Evolutionary conservation across 1,140 invertebrate species (phyloP).

Genomic region (Drosophila obscura): DNA sequence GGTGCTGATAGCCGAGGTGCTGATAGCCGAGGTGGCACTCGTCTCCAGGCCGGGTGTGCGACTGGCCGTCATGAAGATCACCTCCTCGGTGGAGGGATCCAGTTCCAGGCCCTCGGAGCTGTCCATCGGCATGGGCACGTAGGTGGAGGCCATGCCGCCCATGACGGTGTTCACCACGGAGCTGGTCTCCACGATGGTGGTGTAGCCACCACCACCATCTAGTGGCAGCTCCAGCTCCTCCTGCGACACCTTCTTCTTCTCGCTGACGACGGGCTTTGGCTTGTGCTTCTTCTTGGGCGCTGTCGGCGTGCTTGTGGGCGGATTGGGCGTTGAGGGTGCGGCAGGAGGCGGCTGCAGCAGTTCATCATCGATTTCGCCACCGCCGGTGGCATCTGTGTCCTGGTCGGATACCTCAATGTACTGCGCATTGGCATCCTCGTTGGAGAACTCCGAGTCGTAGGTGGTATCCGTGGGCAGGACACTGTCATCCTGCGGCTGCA

Average conservation of each 20-base stretch:
- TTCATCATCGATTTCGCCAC: constrained; percentile 61
- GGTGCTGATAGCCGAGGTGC: background rate
- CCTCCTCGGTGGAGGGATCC: constrained; percentile 73
- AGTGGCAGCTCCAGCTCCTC: background rate
- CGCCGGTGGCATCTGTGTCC: constrained; percentile 55
- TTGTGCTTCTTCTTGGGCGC: constrained; percentile 70
- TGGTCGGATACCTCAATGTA: constrained; percentile 80
- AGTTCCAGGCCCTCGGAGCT: constrained; percentile 46
- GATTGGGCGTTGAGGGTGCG: constrained; percentile 20
- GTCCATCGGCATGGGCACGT: constrained; percentile 80
- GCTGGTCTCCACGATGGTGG: constrained; percentile 70
- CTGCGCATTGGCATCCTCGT: constrained; percentile 74
- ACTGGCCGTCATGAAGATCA: constrained; percentile 80
- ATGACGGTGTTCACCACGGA: constrained; percentile 71
- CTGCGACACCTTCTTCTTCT: constrained; percentile 55
- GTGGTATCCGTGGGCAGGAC: constrained; percentile 74
- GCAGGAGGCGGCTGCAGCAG: constrained; percentile 38
- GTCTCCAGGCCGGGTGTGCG: constrained; percentile 83
- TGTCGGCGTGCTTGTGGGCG: constrained; percentile 11
- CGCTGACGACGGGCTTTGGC: constrained; percentile 48
- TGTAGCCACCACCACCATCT: constrained; percentile 38
- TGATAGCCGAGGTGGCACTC: constrained; percentile 17
- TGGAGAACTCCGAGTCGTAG: constrained; percentile 80
- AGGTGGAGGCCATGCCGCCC: constrained; percentile 65
- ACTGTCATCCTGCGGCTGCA: constrained; percentile 36